phyloP scores from a whole-genome alignment of 2,888 invertebrate species.

The Platerodrilus igneus region DNA sequence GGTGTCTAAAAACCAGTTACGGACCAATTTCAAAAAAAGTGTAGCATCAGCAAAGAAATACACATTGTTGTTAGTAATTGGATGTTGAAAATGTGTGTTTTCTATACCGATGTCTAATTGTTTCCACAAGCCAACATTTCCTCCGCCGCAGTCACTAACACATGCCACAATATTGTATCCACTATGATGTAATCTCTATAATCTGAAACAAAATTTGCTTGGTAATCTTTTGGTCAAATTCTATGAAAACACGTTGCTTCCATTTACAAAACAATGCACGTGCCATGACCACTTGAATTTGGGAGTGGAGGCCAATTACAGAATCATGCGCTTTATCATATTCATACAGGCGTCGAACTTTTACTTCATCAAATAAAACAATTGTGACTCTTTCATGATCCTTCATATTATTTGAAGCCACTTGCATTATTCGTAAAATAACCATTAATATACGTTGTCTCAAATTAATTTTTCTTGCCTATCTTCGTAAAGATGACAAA shows the following conservation, averaged over 20 bases:
- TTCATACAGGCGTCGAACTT: slow-evolving; percentile 12
- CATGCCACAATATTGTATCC: slow-evolving; percentile 33
- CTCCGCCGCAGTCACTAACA: slow-evolving; percentile 31
- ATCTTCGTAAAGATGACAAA: slow-evolving; percentile 12
- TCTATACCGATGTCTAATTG: slow-evolving; percentile 25
- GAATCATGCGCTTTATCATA: slow-evolving; percentile 12
- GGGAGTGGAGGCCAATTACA: slow-evolving; percentile 24
- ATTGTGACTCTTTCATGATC: slow-evolving; percentile 14
- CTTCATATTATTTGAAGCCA: slow-evolving; percentile 15
- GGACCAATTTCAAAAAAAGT: slow-evolving; percentile 25
- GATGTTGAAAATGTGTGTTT: slow-evolving; percentile 27
- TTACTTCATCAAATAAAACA: slow-evolving; percentile 19
- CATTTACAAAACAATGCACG: slow-evolving; percentile 28
- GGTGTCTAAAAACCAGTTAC: slow-evolving; percentile 29
- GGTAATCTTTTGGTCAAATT: slow-evolving; percentile 36
- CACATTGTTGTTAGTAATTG: slow-evolving; percentile 20
- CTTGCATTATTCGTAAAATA: slow-evolving; percentile 14
- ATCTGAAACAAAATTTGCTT: slow-evolving; percentile 24
- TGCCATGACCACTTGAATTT: slow-evolving; percentile 32
- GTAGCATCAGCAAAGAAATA: slow-evolving; percentile 30
- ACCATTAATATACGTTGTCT: slow-evolving; percentile 11
- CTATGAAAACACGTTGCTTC: slow-evolving; percentile 31
- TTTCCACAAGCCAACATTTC: slow-evolving; percentile 33
- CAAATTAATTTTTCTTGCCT: slow-evolving; percentile 14
- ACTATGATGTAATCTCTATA: slow-evolving; percentile 25